phyloP scores from a whole-genome alignment of 2,113 vertebrate species.

The Montifringilla adamsi region DNA sequence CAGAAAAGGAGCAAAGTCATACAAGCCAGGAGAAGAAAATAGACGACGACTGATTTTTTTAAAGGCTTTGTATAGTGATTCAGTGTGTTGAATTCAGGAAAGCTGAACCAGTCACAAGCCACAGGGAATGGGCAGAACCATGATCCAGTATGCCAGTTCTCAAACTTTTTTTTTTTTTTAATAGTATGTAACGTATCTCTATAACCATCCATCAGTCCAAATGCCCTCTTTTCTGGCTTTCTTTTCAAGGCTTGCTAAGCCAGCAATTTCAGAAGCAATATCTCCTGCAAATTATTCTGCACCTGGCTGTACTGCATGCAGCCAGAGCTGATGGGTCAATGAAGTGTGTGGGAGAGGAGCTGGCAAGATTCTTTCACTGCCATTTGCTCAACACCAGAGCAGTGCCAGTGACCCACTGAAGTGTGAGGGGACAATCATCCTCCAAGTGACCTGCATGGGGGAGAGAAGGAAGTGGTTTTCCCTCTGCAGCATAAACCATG shows the following conservation, averaged over 20 bases:
- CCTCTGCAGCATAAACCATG: background rate
- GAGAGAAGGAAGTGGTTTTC: background rate
- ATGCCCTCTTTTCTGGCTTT: background rate
- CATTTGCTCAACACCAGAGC: background rate
- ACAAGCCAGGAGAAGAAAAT: background rate
- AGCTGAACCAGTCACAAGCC: background rate
- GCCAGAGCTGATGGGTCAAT: background rate
- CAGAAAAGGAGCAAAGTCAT: background rate
- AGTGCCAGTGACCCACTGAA: background rate
- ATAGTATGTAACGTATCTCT: background rate
- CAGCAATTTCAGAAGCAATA: background rate
- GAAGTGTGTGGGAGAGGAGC: background rate
- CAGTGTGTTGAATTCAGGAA: background rate
- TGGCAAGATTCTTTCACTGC: background rate
- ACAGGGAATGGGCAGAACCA: background rate
- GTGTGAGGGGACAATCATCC: background rate
- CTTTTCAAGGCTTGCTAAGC: background rate
- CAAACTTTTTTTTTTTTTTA: no score
- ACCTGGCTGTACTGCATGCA: background rate
- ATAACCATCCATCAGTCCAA: background rate
- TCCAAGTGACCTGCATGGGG: background rate
- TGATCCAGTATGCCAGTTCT: background rate
- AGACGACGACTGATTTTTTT: background rate
- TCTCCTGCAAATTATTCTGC: background rate
- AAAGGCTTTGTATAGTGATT: background rate